Base-by-base conservation (phyloP, 2,797 vertebrate species). In the Hozukius guyotensis region DNA sequence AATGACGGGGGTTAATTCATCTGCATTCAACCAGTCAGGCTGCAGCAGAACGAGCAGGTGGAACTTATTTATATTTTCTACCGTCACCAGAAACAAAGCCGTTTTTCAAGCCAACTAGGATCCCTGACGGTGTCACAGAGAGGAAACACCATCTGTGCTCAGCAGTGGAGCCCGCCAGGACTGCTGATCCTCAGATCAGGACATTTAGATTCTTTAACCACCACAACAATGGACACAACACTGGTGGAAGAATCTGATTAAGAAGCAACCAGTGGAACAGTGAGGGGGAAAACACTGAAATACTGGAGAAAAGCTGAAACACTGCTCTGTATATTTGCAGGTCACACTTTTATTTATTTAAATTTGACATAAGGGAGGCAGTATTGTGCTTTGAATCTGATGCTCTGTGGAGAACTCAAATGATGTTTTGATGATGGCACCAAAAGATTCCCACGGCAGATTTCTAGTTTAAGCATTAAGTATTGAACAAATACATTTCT, bases 81-180 rank as follows among this genome's bases (percentile, higher is more conserved):
- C 25, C 24, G 1, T 64, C 38, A 31, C 31, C 32, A 61, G 32
- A 71, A 72, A 84, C 76, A 81, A 69, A 68, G n/a, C 20, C 2
- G 18, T 22, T 27, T 55, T n/a, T 63, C 29, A 18, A 72, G 87
- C 78, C 83, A 79, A 14, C 55, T 0, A 63, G 22, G 57, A 72
- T 83, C 66, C 74, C 80, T 27, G 87, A 77, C 13, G 81, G 82
- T 72, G 74, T 80, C 82, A 62, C 61, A 36, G 66, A 62, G 84
- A 85, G 82, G 80, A 80, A 66, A 64, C 76, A 13, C 56, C 87
- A 83, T 84, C 85, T 89, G 89, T 85, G 80, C 69, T n/a, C 77
- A 64, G 76, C 88, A 62, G 68, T 67, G 11, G 20, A 53, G 25
- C 20, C 55, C 16, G 62, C 34, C 56, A 22, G 62, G 62, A 53